Evolutionary conservation across 2,888 invertebrate genomes (phyloP).

Genomic region (Pomacea canaliculata): DNA sequence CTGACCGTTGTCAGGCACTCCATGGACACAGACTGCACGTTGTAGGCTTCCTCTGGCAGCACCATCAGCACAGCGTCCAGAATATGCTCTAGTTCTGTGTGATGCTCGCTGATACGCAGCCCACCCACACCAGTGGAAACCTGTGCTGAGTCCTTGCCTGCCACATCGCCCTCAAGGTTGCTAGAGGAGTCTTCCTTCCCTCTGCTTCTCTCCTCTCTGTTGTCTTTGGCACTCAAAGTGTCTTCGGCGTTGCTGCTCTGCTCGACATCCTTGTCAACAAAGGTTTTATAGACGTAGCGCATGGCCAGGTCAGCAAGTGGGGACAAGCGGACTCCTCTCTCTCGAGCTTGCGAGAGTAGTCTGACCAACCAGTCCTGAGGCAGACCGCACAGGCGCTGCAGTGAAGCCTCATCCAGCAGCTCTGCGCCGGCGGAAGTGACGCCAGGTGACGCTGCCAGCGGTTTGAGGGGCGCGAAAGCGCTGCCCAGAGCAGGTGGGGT

Average conservation of each 20-base stretch:
- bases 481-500: not conserved
- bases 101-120: not conserved
- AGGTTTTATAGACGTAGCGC: constrained; percentile 41
- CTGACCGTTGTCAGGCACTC: constrained; percentile 33
- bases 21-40: constrained; percentile 46
- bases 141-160: constrained; percentile 30
- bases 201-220: not conserved
- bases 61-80: constrained; percentile 56
- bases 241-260: constrained; percentile 6
- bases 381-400: constrained; percentile 44
- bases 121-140: constrained; percentile 23
- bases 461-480: constrained; percentile 28
- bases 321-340: constrained; percentile 48
- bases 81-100: constrained; percentile 41
- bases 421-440: not conserved
- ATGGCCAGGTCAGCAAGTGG: constrained; percentile 51
- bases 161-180: not conserved
- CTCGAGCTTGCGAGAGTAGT: constrained; percentile 50
- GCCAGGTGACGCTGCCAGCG: not conserved
- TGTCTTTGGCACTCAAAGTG: not conserved
- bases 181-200: not conserved
- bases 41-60: constrained; percentile 55
- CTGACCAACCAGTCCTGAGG: constrained; percentile 59
- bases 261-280: constrained; percentile 39
- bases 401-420: constrained; percentile 37